phyloP scores from a whole-genome alignment of 2,797 vertebrate species.

The Tamandua tetradactyla region DNA sequence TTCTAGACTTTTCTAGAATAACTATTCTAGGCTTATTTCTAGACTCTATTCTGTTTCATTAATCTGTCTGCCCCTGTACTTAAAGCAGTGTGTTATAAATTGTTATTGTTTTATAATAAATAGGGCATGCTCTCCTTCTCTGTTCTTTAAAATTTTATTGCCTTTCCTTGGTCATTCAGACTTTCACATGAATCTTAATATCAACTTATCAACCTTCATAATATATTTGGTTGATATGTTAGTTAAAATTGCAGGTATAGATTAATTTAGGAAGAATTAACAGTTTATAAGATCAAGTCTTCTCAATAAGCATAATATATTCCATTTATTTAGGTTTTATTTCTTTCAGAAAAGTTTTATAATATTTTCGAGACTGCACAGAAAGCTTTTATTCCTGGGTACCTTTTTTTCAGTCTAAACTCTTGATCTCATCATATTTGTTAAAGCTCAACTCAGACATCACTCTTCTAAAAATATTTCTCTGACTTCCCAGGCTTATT shows the following conservation, averaged over 20 bases:
- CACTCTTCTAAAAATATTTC: constrained; percentile 36
- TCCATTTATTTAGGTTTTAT: constrained; percentile 15
- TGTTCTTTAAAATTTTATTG: constrained; percentile 45
- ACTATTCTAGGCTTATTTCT: too few species aligned
- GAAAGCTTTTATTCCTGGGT: constrained; percentile 26
- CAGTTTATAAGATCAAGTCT: not conserved
- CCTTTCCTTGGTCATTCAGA: constrained; percentile 21
- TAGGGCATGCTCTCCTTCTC: not conserved
- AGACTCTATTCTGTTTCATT: too few species aligned
- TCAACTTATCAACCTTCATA: constrained; percentile 37
- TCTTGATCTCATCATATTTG: constrained; percentile 13
- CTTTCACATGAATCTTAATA: constrained; percentile 47
- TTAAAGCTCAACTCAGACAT: constrained; percentile 48
- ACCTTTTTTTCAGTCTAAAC: constrained; percentile 45
- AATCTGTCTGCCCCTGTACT: too few species aligned
- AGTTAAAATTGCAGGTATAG: constrained; percentile 37
- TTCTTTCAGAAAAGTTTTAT: constrained; percentile 43
- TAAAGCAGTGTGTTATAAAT: not conserved
- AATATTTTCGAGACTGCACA: constrained; percentile 30
- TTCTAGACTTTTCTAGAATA: too few species aligned
- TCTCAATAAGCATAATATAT: not conserved
- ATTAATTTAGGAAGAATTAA: constrained; percentile 47
- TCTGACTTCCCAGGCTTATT: constrained; percentile 36
- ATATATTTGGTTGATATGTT: not conserved
- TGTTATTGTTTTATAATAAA: constrained; percentile 33